A percentile compares a stretch with the other conserved stretches of the same genome.
phyloP scores from a whole-genome alignment of 2,888 invertebrate species.

The Rambutsinella grinnellia region DNA sequence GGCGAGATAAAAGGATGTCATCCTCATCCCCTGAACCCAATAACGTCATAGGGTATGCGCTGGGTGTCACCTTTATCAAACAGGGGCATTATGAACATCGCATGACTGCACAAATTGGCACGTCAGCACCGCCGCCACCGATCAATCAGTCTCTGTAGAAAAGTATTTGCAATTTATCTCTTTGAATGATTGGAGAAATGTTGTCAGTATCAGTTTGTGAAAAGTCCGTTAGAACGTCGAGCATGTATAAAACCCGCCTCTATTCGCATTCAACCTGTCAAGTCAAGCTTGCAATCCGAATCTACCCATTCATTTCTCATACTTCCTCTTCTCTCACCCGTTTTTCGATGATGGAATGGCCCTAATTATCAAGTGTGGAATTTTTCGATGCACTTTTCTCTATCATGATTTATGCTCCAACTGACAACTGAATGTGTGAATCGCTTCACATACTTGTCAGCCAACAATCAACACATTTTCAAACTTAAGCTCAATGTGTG shows the following conservation, averaged over 20 bases:
- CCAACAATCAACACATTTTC: slow-evolving; percentile 30
- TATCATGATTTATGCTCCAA: slow-evolving; percentile 44
- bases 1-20: too few relatives aligned
- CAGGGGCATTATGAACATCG: too few relatives aligned
- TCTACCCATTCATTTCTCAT: neutral
- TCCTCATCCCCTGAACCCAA: too few relatives aligned
- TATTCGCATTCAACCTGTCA: too few relatives aligned
- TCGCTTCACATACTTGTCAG: slow-evolving; percentile 48
- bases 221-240: slow-evolving; percentile 1
- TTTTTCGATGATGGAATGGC: too few relatives aligned
- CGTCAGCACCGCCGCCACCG: neutral
- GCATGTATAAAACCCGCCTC: too few relatives aligned
- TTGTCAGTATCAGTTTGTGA: neutral
- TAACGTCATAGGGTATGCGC: too few relatives aligned
- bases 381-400: neutral
- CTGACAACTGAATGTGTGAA: slow-evolving; percentile 50
- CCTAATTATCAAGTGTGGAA: too few relatives aligned
- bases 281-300: too few relatives aligned
- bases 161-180: neutral
- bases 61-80: too few relatives aligned
- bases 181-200: neutral
- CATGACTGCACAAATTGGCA: neutral
- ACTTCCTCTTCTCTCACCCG: too few relatives aligned
- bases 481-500: too few relatives aligned
- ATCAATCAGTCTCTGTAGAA: neutral